These are phyloP conservation scores for Pomatorhinus ruficollis DNA, from an alignment of 2,113 vertebrate genomes.

Conservation along the genomic window DNA sequence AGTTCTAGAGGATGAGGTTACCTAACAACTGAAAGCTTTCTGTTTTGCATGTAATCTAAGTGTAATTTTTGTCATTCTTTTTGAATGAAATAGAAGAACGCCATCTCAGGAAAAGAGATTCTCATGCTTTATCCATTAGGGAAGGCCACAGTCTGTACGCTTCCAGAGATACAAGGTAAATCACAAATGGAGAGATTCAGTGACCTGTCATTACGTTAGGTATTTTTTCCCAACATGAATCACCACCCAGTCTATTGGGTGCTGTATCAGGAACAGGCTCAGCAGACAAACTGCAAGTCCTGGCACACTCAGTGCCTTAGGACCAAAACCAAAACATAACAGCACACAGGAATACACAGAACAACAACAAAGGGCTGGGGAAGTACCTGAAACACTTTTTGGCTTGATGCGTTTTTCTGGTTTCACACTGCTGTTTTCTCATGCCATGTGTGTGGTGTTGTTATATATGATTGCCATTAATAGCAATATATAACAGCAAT, in stretches of 20 bases:
- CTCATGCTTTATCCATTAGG: fast-evolving
- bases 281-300: not conserved
- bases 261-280: not conserved
- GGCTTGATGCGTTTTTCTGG: not conserved
- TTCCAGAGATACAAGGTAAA: not conserved
- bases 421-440: not conserved
- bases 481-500: not conserved
- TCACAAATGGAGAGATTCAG: not conserved
- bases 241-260: not conserved
- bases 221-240: not conserved
- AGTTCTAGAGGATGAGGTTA: not conserved
- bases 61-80: not conserved
- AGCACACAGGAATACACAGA: not conserved
- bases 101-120: not conserved
- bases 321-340: not conserved
- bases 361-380: not conserved
- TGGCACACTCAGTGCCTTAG: not conserved
- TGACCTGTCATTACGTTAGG: not conserved
- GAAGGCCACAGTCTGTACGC: not conserved
- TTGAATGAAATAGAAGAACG: not conserved
- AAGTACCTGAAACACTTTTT: not conserved
- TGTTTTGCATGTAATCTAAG: not conserved
- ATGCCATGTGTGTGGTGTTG: no score
- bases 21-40: not conserved
- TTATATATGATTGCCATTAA: not conserved